Evolutionary conservation across 2,113 vertebrate genomes (phyloP).

Genomic region (Gavialis gangeticus): DNA sequence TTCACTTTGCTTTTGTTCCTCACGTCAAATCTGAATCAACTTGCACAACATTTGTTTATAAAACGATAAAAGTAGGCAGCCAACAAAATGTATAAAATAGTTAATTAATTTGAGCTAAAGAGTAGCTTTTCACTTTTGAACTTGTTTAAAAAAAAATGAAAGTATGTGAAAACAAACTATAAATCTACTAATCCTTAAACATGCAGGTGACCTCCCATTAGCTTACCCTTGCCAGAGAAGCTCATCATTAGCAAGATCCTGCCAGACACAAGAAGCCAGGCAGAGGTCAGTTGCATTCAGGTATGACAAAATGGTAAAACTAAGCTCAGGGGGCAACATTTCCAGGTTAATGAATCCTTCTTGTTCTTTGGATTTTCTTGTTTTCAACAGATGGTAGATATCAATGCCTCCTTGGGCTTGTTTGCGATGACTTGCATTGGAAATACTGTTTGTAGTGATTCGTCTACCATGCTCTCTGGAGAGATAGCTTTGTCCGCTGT

Average conservation of each 20-base stretch:
- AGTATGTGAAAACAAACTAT: neutral
- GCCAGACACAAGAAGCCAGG: constrained; percentile 97
- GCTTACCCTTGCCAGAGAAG: constrained; percentile 98
- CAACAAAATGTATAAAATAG: neutral
- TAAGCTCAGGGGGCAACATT: constrained; percentile 96
- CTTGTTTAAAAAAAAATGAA: neutral
- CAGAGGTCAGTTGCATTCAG: constrained; percentile 98
- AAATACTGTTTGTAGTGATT: constrained; percentile 69
- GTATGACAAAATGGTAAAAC: constrained; percentile 98
- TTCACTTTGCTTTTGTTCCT: neutral
- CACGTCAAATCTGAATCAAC: neutral
- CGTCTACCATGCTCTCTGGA: constrained; percentile 82
- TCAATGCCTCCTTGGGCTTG: constrained; percentile 89
- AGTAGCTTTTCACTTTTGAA: neutral
- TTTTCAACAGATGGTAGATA: constrained; percentile 92
- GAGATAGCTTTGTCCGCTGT: constrained; percentile 83
- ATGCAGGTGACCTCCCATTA: neutral
- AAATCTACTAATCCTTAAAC: neutral
- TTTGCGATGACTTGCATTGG: constrained; percentile 78
- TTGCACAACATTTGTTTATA: neutral
- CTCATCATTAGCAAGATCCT: constrained; percentile 94
- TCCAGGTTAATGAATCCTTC: constrained; percentile 96
- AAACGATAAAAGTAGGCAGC: neutral
- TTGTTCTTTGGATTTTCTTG: constrained; percentile 89
- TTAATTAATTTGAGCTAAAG: neutral